These are phyloP conservation scores for Albula glossodonta DNA, from an alignment of 2,113 vertebrate species.

Conservation along the genomic window DNA sequence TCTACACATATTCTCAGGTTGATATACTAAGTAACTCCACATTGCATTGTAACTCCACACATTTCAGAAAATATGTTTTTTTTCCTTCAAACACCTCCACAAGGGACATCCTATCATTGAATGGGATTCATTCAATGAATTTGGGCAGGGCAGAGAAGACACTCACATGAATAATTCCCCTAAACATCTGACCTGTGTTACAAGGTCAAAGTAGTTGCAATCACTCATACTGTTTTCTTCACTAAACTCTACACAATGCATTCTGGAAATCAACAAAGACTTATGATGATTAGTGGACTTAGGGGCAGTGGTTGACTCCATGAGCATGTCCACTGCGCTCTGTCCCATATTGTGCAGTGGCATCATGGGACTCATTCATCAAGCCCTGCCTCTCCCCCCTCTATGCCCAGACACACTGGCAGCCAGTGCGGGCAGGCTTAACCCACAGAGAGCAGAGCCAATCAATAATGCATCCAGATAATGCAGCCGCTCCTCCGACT, in stretches of 20 bases:
- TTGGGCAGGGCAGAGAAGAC: not conserved
- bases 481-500: slow-evolving; percentile 32
- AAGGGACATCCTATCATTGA: not conserved
- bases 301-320: not conserved
- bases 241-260: not conserved
- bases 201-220: not conserved
- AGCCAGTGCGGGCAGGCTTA: slow-evolving; percentile 29
- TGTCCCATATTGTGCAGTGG: not conserved
- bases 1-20: not conserved
- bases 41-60: not conserved
- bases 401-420: slow-evolving; percentile 19
- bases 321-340: not conserved
- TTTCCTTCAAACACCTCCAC: not conserved
- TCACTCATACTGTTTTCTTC: not conserved
- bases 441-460: slow-evolving; percentile 33
- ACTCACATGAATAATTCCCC: not conserved
- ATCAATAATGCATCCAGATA: slow-evolving; percentile 50
- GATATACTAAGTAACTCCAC: not conserved
- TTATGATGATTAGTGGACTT: not conserved
- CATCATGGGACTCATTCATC: not conserved
- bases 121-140: not conserved
- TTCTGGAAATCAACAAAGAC: not conserved
- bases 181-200: not conserved
- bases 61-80: not conserved
- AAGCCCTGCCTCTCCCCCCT: not conserved